Percentiles rank a stretch among this genome's conserved stretches.
These are phyloP conservation scores for Scalopus aquaticus DNA, from an alignment of 2,113 vertebrate genomes.

Conservation along the genomic window DNA sequence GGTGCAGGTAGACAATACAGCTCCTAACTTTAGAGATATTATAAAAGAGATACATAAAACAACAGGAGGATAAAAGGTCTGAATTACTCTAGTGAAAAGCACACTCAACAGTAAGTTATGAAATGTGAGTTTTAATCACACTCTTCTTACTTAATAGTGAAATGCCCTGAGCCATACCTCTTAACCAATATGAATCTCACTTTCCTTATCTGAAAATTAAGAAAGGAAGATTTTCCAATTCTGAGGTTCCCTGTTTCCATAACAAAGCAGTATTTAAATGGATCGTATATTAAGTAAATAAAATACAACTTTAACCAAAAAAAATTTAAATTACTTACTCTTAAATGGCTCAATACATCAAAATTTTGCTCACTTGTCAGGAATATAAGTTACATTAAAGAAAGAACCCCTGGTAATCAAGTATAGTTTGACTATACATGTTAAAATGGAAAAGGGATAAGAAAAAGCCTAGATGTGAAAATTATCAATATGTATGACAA, in stretches of 20 bases:
- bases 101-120: neutral
- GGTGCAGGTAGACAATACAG: neutral
- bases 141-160: neutral
- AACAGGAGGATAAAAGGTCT: neutral
- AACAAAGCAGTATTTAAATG: constrained; percentile 27
- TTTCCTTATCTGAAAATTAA: constrained; percentile 37
- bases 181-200: neutral
- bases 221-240: neutral
- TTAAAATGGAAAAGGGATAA: neutral
- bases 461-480: neutral
- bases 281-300: neutral
- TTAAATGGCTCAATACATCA: constrained; percentile 3
- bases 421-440: neutral
- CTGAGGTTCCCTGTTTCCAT: neutral
- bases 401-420: neutral
- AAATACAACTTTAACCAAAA: constrained; percentile 12
- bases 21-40: neutral
- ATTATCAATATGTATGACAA: neutral
- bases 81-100: neutral
- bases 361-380: constrained; percentile 26
- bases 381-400: neutral
- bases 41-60: neutral
- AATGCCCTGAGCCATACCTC: neutral
- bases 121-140: neutral
- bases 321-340: constrained; percentile 34